phyloP scores from a whole-genome alignment of 2,113 vertebrate genomes.

The Pithys albifrons region DNA sequence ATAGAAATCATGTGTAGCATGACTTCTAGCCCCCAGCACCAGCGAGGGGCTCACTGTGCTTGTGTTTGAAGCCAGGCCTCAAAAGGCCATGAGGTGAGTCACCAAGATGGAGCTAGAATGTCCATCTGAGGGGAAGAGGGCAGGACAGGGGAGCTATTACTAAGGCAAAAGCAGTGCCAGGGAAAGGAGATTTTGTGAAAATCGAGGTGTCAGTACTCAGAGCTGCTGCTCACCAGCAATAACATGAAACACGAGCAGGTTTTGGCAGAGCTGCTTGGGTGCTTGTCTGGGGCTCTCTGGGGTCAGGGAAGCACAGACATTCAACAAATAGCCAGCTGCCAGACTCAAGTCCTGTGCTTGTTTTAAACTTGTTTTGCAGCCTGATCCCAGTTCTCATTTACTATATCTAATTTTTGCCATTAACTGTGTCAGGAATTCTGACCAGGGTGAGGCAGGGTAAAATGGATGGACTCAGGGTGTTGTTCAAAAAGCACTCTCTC shows the following conservation, averaged over 20 bases:
- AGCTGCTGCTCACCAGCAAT: background rate
- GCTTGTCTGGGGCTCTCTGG: background rate
- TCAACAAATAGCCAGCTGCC: background rate
- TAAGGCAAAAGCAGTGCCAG: background rate
- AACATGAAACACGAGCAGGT: background rate
- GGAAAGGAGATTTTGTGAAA: background rate
- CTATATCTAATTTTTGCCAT: background rate
- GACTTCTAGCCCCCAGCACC: background rate
- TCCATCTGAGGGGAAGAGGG: background rate
- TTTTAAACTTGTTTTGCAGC: background rate
- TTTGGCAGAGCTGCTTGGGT: background rate
- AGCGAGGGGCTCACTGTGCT: background rate
- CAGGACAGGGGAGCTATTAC: background rate
- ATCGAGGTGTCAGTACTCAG: background rate
- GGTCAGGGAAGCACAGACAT: background rate
- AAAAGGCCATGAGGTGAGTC: accelerated
- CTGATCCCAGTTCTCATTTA: background rate
- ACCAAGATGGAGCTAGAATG: accelerated
- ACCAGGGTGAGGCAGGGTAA: background rate
- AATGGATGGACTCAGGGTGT: background rate
- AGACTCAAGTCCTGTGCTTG: background rate
- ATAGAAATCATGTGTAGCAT: background rate
- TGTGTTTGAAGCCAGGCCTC: background rate
- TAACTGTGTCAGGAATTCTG: background rate
- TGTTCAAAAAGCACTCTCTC: background rate